These are phyloP conservation scores for Oncorhynchus keta DNA, from an alignment of 2,113 vertebrate genomes.

Conservation along the genomic window DNA sequence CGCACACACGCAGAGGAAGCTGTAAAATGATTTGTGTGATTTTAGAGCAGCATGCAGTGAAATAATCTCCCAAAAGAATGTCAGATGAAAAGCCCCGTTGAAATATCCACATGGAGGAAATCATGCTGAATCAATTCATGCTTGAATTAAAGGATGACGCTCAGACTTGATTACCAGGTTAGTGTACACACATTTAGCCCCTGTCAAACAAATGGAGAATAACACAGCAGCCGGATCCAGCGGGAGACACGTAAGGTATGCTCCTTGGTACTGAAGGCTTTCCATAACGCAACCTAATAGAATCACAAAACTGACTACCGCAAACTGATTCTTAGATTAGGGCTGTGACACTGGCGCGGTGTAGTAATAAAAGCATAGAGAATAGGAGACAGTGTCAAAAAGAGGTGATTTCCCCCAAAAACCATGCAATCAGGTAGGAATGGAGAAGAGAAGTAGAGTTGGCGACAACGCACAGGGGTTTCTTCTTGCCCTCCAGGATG, in stretches of 20 bases:
- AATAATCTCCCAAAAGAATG: neutral
- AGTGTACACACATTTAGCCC: conserved; percentile 2
- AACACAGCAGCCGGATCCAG: neutral
- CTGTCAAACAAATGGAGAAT: conserved; percentile 29
- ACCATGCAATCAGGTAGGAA: conserved; percentile 43
- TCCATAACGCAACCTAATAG: neutral
- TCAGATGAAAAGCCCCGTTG: neutral
- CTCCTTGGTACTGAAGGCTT: neutral
- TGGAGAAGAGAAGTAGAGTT: conserved; percentile 1
- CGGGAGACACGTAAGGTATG: neutral
- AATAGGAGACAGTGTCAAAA: conserved; percentile 6
- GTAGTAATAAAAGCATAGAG: conserved; percentile 33
- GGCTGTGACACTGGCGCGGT: conserved; percentile 29
- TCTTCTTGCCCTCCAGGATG: conserved; percentile 61
- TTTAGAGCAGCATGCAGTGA: neutral
- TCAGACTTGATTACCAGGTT: conserved; percentile 14
- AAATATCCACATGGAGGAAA: neutral
- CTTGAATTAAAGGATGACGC: neutral
- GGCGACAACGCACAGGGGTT: conserved; percentile 64
- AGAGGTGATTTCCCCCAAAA: conserved; percentile 24
- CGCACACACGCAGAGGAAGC: neutral
- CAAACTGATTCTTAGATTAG: neutral
- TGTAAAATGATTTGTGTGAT: too few species aligned
- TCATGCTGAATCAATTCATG: neutral
- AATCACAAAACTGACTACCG: neutral